phyloP scores from a whole-genome alignment of 2,113 vertebrate species.

The Oncorhynchus gorbuscha region DNA sequence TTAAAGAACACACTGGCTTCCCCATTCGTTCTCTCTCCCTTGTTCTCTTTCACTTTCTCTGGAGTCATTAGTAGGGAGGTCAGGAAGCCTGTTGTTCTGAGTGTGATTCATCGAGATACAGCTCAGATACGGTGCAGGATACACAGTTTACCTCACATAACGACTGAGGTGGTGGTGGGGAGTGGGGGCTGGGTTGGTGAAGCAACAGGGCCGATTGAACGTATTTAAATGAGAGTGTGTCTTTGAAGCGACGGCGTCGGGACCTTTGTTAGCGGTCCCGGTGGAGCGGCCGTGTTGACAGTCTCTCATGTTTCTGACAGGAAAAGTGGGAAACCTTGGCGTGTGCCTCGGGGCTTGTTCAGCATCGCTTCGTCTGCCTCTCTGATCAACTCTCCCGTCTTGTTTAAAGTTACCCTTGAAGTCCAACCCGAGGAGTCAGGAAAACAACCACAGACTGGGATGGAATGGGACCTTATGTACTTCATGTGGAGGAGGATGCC shows the following conservation, averaged over 20 bases:
- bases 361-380: slow-evolving; percentile 63
- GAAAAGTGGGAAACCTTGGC: slow-evolving; percentile 61
- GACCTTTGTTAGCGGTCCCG: slow-evolving; percentile 66
- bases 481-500: slow-evolving; percentile 7
- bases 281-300: slow-evolving; percentile 56
- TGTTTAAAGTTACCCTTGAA: slow-evolving; percentile 64
- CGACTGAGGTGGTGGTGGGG: not conserved
- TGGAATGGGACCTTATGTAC: not conserved
- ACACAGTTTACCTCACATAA: slow-evolving; percentile 28
- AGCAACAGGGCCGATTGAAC: slow-evolving; percentile 39
- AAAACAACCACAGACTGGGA: slow-evolving; percentile 57
- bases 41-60: slow-evolving; percentile 21
- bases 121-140: not conserved
- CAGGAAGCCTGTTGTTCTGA: slow-evolving; percentile 42
- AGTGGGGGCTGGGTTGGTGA: not conserved
- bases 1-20: slow-evolving; percentile 27
- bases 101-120: slow-evolving; percentile 51
- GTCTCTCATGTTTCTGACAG: slow-evolving; percentile 66
- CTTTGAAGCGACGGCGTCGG: slow-evolving; percentile 61
- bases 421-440: slow-evolving; percentile 49
- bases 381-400: slow-evolving; percentile 66
- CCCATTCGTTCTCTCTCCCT: slow-evolving; percentile 1
- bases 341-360: slow-evolving; percentile 69
- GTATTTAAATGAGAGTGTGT: slow-evolving; percentile 53
- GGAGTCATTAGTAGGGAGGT: slow-evolving; percentile 54